A percentile compares a stretch with the other conserved stretches of the same genome.
These are phyloP conservation scores for Serranus cabrilla DNA, from an alignment of 2,797 vertebrate genomes.

Conservation along the genomic window DNA sequence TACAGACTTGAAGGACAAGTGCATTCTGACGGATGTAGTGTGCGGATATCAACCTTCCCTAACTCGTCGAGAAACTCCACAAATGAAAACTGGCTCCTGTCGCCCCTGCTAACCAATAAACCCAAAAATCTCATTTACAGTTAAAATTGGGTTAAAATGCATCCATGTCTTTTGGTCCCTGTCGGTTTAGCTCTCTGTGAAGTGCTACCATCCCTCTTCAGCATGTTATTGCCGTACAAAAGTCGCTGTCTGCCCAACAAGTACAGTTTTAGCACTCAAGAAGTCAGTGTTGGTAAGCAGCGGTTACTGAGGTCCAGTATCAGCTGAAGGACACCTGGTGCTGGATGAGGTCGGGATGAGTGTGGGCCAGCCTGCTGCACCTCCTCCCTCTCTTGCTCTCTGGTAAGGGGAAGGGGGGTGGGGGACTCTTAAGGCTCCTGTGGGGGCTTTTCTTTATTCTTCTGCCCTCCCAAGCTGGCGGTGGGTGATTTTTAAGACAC, in stretches of 20 bases:
- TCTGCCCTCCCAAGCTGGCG: slow-evolving; percentile 74
- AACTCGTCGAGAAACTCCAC: slow-evolving; percentile 25
- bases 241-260: slow-evolving; percentile 56
- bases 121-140: slow-evolving; percentile 33
- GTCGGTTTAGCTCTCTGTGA: slow-evolving; percentile 81
- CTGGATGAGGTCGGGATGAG: slow-evolving; percentile 80
- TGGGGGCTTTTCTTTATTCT: slow-evolving; percentile 60
- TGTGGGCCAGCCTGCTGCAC: slow-evolving; percentile 73
- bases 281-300: slow-evolving; percentile 69
- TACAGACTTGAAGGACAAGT: slow-evolving; percentile 74
- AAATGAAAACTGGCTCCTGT: slow-evolving; percentile 42
- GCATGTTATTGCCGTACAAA: slow-evolving; percentile 80
- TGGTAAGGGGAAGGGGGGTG: slow-evolving; percentile 10
- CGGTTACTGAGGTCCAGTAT: slow-evolving; percentile 72
- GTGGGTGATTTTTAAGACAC: slow-evolving; percentile 84
- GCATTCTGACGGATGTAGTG: slow-evolving; percentile 74
- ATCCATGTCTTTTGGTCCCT: slow-evolving; percentile 93
- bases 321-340: slow-evolving; percentile 86
- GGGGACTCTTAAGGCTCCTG: slow-evolving; percentile 81
- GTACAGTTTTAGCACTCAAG: slow-evolving; percentile 58
- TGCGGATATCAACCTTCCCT: slow-evolving; percentile 54
- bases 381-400: slow-evolving; percentile 62
- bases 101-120: slow-evolving; percentile 18
- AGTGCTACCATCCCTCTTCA: slow-evolving; percentile 87
- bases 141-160: slow-evolving; percentile 79